phyloP scores from a whole-genome alignment of 2,113 vertebrate genomes.

The Oplegnathus fasciatus region DNA sequence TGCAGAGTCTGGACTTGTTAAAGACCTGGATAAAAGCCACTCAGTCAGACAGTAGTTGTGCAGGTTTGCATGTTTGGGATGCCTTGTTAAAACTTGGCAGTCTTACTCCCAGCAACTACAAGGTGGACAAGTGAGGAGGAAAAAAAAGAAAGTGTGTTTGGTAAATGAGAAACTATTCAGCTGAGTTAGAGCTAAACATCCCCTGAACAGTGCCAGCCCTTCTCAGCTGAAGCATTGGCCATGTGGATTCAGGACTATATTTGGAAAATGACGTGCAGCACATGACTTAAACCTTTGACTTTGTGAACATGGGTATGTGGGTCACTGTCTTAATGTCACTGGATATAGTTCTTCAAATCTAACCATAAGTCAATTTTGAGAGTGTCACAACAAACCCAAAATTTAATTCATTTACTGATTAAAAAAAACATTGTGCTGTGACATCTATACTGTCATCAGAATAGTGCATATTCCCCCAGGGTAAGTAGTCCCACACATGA shows the following conservation, averaged over 20 bases:
- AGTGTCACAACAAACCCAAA: neutral
- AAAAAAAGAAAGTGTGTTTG: conserved; percentile 33
- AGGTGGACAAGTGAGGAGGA: conserved; percentile 18
- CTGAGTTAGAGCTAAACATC: conserved; percentile 50
- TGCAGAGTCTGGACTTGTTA: conserved; percentile 2
- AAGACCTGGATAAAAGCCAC: conserved; percentile 32
- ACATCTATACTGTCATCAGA: conserved; percentile 19
- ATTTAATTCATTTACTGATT: neutral
- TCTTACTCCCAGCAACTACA: conserved; percentile 30
- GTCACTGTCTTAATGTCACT: conserved; percentile 3
- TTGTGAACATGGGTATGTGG: conserved; percentile 18
- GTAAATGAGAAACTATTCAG: conserved; percentile 64
- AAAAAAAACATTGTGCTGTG: neutral
- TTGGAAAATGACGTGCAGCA: conserved; percentile 63
- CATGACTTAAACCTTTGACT: conserved; percentile 40
- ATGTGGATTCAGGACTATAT: conserved; percentile 61
- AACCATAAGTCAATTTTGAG: neutral
- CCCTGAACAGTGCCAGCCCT: conserved; percentile 31
- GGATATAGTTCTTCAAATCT: neutral
- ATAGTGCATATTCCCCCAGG: conserved; percentile 6
- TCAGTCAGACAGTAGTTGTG: conserved; percentile 32
- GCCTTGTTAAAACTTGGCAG: conserved; percentile 62
- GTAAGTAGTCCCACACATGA: conserved; percentile 53
- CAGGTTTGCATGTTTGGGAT: conserved; percentile 62
- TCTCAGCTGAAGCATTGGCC: conserved; percentile 32